phyloP scores from a whole-genome alignment of 2,797 vertebrate genomes.

The Hypotaenidia okinawae region DNA sequence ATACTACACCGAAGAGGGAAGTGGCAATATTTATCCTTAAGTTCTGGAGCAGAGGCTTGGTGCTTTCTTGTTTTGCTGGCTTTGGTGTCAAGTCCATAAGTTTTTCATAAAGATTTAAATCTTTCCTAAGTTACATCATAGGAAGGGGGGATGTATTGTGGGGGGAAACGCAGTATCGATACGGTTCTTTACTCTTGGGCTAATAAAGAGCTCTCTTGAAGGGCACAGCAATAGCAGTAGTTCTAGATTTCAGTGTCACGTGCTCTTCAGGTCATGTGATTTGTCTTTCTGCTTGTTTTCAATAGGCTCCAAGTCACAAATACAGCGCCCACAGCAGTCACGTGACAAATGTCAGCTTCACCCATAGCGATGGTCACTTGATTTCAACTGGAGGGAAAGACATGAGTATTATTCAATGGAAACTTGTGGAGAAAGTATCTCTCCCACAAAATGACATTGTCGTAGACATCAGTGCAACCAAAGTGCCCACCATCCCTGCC shows the following conservation, averaged over 20 bases:
- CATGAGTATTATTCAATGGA: conserved; percentile 98
- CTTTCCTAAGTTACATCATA: not conserved
- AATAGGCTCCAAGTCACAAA: conserved; percentile 94
- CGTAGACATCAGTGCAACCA: conserved; percentile 66
- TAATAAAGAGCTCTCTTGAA: not conserved
- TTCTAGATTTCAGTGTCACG: fast-evolving
- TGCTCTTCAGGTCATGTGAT: not conserved
- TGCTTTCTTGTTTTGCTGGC: not conserved
- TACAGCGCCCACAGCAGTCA: conserved; percentile 98
- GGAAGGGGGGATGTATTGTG: not conserved
- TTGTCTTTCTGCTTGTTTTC: conserved; percentile 39
- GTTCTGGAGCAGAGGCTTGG: not conserved
- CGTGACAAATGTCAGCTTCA: conserved; percentile 97
- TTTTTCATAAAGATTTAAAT: not conserved
- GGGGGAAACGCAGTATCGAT: not conserved
- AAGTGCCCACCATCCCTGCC: conserved; percentile 63
- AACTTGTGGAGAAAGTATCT: conserved; percentile 87
- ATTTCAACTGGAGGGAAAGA: conserved; percentile 97
- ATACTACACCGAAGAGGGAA: not conserved
- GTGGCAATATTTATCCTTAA: not conserved
- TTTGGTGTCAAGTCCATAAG: not conserved
- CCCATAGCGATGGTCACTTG: conserved; percentile 89
- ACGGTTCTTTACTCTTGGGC: not conserved
- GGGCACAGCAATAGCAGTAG: not conserved
- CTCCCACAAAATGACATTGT: conserved; percentile 78